Evolutionary conservation across 2,113 vertebrate species (phyloP).

Genomic region (Pollimyrus isidori): DNA sequence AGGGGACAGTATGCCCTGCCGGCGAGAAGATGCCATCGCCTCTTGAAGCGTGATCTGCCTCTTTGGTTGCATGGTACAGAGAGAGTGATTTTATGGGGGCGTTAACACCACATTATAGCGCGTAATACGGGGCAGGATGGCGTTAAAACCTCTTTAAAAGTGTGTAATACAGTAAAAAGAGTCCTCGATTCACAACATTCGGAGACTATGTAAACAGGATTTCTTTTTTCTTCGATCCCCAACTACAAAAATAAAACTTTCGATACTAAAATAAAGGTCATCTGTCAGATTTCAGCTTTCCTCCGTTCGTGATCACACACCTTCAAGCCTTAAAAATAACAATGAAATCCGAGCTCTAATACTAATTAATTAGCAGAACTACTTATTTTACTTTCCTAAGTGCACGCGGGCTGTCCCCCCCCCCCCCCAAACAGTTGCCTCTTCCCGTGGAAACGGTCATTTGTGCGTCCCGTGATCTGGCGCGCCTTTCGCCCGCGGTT

Average conservation of each 20-base stretch:
- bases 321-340: neutral
- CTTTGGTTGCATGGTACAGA: neutral
- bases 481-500: neutral
- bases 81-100: neutral
- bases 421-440: neutral
- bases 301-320: neutral
- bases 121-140: neutral
- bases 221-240: constrained; percentile 19
- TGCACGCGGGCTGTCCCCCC: neutral
- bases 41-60: neutral
- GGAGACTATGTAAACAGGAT: constrained; percentile 19
- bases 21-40: neutral
- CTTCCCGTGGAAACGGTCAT: neutral
- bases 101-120: neutral
- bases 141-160: neutral
- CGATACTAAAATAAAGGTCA: constrained; percentile 40
- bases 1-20: neutral
- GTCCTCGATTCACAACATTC: neutral
- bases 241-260: constrained; percentile 46
- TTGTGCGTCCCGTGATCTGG: neutral
- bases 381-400: neutral
- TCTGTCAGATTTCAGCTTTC: constrained; percentile 20
- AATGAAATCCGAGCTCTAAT: neutral
- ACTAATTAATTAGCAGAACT: neutral
- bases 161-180: constrained; percentile 3